Conservation (phyloP, 2,888 invertebrate species). For the Pseudoips prasinana region DNA sequence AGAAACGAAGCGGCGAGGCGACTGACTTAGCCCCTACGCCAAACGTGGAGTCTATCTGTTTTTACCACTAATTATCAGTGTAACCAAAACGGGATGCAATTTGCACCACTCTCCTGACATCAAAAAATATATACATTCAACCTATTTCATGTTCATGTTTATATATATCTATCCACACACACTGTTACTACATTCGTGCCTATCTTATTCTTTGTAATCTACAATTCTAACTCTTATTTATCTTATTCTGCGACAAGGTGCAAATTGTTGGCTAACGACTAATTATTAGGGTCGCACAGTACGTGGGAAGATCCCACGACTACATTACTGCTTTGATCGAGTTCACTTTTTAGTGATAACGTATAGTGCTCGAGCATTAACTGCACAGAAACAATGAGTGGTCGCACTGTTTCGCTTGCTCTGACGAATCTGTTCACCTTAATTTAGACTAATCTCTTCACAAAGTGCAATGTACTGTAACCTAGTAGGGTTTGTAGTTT, state of each 20-base stretch:
- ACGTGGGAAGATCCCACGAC: slow-evolving; percentile 74
- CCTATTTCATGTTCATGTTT: too few species aligned
- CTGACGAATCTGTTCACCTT: slow-evolving; percentile 34
- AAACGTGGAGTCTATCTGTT: too few species aligned
- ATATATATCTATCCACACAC: too few species aligned
- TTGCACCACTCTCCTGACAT: too few species aligned
- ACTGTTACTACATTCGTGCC: too few species aligned
- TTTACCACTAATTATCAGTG: too few species aligned
- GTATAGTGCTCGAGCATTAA: slow-evolving; percentile 43
- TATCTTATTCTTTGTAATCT: too few species aligned
- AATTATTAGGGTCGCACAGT: slow-evolving; percentile 49
- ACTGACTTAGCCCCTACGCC: too few species aligned
- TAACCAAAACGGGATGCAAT: too few species aligned
- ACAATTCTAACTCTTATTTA: too few species aligned
- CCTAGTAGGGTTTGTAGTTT: slow-evolving; percentile 33
- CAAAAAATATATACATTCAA: too few species aligned
- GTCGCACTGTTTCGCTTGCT: slow-evolving; percentile 48
- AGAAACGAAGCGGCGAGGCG: too few species aligned
- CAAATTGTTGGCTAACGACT: slow-evolving; percentile 62
- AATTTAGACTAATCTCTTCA: slow-evolving; percentile 41
- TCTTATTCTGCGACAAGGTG: slow-evolving; percentile 45
- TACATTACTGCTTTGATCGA: slow-evolving; percentile 51
- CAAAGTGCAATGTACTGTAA: slow-evolving; percentile 45
- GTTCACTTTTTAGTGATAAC: slow-evolving; percentile 62
- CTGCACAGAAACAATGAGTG: slow-evolving; percentile 41